These are phyloP conservation scores for Polypedilum pembai DNA, from an alignment of 1,140 invertebrate genomes.

Conservation along the genomic window DNA sequence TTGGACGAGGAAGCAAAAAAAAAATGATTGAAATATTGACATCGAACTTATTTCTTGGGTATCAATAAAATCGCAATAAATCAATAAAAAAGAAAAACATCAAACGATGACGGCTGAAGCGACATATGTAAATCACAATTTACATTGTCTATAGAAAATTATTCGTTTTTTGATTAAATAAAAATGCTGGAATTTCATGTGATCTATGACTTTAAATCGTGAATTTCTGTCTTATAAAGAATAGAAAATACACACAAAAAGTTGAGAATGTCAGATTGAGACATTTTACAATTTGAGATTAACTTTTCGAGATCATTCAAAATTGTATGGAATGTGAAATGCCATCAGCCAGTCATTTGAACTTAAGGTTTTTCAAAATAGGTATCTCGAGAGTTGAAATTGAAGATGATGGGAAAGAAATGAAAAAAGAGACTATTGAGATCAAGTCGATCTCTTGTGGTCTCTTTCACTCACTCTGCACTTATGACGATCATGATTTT, in stretches of 20 bases:
- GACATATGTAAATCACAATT: slow-evolving; percentile 23
- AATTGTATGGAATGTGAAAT: not conserved
- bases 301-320: not conserved
- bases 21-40: slow-evolving; percentile 5
- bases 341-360: not conserved
- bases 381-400: no score
- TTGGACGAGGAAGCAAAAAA: no score
- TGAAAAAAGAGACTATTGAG: not conserved
- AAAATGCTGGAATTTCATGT: slow-evolving; percentile 12
- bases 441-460: not conserved
- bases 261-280: slow-evolving; percentile 2
- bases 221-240: not conserved
- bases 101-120: not conserved
- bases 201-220: not conserved
- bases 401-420: not conserved
- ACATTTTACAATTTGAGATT: slow-evolving; percentile 4
- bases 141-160: not conserved
- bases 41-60: not conserved
- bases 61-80: slow-evolving; percentile 20
- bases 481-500: no score
- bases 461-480: no score
- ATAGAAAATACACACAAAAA: not conserved
- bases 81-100: not conserved
- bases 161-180: slow-evolving; percentile 26
- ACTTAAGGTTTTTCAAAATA: not conserved